Evolutionary conservation across 2,113 vertebrate genomes (phyloP).

Genomic region (Sebastes fasciatus): DNA sequence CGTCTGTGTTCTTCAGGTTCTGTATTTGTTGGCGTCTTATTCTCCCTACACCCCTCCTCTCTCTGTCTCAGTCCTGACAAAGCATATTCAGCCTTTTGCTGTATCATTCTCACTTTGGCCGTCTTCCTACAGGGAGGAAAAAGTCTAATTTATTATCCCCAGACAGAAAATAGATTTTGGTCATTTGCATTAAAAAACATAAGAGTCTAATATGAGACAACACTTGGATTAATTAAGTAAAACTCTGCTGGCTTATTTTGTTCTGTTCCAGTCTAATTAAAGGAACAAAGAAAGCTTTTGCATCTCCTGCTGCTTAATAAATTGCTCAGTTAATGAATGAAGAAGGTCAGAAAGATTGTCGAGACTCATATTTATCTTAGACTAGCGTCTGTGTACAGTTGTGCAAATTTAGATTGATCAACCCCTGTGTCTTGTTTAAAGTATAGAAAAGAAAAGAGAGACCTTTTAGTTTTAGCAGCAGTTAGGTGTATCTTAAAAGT

Average conservation of each 20-base stretch:
- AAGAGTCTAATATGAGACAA: background rate
- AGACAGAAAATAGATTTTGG: conserved; percentile 15
- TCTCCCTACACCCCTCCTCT: background rate
- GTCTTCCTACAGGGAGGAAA: background rate
- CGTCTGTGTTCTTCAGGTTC: background rate
- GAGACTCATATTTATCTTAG: background rate
- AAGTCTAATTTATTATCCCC: background rate
- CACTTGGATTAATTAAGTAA: background rate
- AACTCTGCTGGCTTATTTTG: background rate
- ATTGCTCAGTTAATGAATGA: background rate
- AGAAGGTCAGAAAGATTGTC: background rate
- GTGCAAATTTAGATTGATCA: background rate
- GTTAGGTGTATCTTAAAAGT: background rate
- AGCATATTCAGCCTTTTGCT: conserved; percentile 38
- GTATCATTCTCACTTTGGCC: conserved; percentile 34
- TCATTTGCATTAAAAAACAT: conserved; percentile 23
- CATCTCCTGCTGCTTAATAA: background rate
- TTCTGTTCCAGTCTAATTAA: background rate
- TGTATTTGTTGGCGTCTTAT: background rate
- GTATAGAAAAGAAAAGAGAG: background rate
- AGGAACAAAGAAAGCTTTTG: background rate
- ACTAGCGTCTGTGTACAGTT: fast-evolving
- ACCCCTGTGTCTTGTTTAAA: background rate
- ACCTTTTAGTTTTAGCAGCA: background rate
- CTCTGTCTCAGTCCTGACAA: conserved; percentile 13